Base-by-base conservation (phyloP, 2,888 invertebrate genomes). In the Idaea dimidiata region DNA sequence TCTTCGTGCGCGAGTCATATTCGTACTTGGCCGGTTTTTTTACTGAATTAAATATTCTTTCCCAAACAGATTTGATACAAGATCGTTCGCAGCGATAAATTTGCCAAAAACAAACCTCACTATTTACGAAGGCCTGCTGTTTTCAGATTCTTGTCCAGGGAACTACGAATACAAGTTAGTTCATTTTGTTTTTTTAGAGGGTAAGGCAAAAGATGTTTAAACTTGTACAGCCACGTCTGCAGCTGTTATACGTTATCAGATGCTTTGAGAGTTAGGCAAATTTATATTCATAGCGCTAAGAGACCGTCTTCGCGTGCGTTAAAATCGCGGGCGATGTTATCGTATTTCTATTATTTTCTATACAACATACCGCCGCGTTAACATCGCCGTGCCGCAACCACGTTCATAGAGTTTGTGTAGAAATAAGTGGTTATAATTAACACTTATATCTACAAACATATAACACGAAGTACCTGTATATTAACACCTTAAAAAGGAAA, bases 131-230 rank as follows among this genome's bases (percentile, higher is more conserved):
- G 79, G 78, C 55, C 60, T 70, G 33, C 72, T 89, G 6, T 83
- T 76, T 68, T 80, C 84, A 1, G 72, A 83, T 68, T 78, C 80
- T 3, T 90, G 90, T 65, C 87, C 88, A 31, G 88, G 86, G 55
- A 82, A 78, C 64, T 59, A 62, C 32, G 78, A 70, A 54, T 83
- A 83, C 70, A 79, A 76, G 90, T 88, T 79, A 69, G 65, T 63
- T 10, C 43, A 43, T 7, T 5, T 43, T 43, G 8, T 31, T 53
- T 53, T 55, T 43, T 59, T 57, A 54, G 32, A 33, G 16, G 8
- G 16, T 14, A 16, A 31, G 7, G 8, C 6, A 33, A 58, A 33
- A 10, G 33, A 24, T 24, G 24, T 10, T 14, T 18, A 14, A 57
- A 24, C 24, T 24, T 5, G 24, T 24, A 24, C 24, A 24, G 5